Evolutionary conservation across 2,888 invertebrate genomes (phyloP).

Genomic region (Drosophila testacea): DNA sequence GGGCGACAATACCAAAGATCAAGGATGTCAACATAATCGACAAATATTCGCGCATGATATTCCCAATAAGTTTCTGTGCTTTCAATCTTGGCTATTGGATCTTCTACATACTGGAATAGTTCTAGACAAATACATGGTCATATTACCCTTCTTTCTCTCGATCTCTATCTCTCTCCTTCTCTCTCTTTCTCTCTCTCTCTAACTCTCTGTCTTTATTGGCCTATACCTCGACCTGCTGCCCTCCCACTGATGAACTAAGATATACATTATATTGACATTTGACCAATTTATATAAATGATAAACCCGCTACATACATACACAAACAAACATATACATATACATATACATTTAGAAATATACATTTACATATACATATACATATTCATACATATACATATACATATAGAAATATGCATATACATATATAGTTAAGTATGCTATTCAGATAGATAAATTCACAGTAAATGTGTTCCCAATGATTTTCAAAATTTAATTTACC

Average conservation of each 20-base stretch:
- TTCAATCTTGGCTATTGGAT: conserved; percentile 99
- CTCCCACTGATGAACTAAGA: conserved; percentile 49
- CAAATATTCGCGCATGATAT: conserved; percentile 97
- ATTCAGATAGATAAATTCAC: conserved; percentile 45
- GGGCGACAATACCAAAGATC: conserved; percentile 97
- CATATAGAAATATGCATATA: conserved; percentile 14
- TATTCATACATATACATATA: conserved; percentile 4
- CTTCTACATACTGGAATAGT: conserved; percentile 92
- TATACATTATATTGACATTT: conserved; percentile 46
- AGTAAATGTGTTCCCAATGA: conserved; percentile 46
- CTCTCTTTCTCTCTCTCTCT: too few species aligned
- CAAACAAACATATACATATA: conserved; percentile 9
- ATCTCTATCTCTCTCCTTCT: too few species aligned
- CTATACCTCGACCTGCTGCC: conserved; percentile 41
- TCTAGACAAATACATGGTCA: conserved; percentile 5
- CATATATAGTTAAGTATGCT: conserved; percentile 47
- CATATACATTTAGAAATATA: not conserved
- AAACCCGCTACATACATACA: conserved; percentile 38
- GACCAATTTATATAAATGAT: conserved; percentile 58
- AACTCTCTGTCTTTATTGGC: not conserved
- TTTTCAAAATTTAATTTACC: conserved; percentile 21
- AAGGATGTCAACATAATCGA: conserved; percentile 99
- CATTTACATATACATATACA: conserved; percentile 1
- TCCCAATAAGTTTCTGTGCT: conserved; percentile 97
- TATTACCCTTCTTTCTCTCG: conserved; percentile 15